phyloP scores from a whole-genome alignment of 1,140 invertebrate genomes.

The Drosophila bocki region DNA sequence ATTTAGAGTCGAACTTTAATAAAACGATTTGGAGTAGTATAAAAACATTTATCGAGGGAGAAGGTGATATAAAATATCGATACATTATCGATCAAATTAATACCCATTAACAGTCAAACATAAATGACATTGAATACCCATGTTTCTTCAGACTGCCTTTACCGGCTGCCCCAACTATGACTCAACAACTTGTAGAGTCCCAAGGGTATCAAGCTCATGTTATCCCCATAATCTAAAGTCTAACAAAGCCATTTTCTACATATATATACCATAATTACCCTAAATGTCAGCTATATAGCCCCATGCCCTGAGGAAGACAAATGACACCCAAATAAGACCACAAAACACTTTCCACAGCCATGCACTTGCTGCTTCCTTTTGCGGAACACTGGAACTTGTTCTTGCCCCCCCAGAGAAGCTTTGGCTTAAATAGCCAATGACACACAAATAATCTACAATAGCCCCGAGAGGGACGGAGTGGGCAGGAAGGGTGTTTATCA shows the following conservation, averaged over 20 bases:
- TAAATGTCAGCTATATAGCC: constrained; percentile 19
- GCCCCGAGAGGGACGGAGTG: neutral
- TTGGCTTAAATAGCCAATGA: constrained; percentile 53
- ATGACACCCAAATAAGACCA: constrained; percentile 28
- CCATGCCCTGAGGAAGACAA: constrained; percentile 31
- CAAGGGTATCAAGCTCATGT: constrained; percentile 10
- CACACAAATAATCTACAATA: constrained; percentile 51
- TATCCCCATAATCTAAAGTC: constrained; percentile 31
- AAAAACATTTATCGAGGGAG: too few species aligned
- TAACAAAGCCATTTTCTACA: constrained; percentile 25
- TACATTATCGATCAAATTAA: neutral
- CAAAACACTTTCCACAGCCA: constrained; percentile 21
- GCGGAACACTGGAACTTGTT: constrained; percentile 12
- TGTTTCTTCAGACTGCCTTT: too few species aligned
- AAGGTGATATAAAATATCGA: neutral
- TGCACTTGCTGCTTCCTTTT: constrained; percentile 14
- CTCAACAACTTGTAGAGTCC: constrained; percentile 2
- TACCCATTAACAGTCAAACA: neutral
- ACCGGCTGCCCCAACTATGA: neutral
- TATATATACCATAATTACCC: constrained; percentile 25
- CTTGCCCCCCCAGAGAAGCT: constrained; percentile 11
- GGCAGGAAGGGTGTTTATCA: constrained; percentile 15
- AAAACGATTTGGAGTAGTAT: too few species aligned
- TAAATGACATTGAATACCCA: neutral
- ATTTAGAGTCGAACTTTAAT: too few species aligned